These are phyloP conservation scores for Tetramorium alpestre DNA, from an alignment of 1,140 invertebrate species.

Conservation along the genomic window DNA sequence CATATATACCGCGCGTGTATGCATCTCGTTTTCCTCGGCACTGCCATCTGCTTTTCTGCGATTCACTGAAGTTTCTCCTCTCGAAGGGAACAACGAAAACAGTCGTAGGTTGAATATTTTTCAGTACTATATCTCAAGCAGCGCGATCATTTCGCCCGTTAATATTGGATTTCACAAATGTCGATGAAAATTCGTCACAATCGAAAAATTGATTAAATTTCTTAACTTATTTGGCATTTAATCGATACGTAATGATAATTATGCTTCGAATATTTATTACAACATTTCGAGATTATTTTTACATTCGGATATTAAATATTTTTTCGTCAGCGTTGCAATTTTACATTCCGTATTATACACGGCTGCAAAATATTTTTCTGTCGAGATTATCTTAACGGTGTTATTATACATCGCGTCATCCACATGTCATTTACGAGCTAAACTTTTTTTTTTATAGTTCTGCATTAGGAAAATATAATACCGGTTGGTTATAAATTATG, in stretches of 20 bases:
- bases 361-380: background rate
- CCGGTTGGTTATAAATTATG: slow-evolving; percentile 56
- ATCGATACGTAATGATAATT: background rate
- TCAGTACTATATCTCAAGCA: background rate
- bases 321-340: background rate
- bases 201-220: background rate
- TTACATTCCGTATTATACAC: background rate
- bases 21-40: slow-evolving; percentile 46
- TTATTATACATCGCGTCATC: background rate
- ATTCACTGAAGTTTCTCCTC: slow-evolving; percentile 8
- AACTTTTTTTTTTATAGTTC: background rate
- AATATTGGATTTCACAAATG: slow-evolving; percentile 17
- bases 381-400: background rate
- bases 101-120: slow-evolving; percentile 34
- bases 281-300: slow-evolving; percentile 16
- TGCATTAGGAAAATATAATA: slow-evolving; percentile 48
- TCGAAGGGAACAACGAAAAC: slow-evolving; percentile 49
- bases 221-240: background rate
- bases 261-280: background rate
- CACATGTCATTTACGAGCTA: slow-evolving; percentile 1
- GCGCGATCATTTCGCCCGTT: background rate
- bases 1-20: slow-evolving; percentile 29
- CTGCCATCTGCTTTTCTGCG: slow-evolving; percentile 24
- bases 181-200: background rate
- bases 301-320: background rate